Evolutionary conservation across 2,797 vertebrate genomes (phyloP).

Genomic region (Ceryle rudis): DNA sequence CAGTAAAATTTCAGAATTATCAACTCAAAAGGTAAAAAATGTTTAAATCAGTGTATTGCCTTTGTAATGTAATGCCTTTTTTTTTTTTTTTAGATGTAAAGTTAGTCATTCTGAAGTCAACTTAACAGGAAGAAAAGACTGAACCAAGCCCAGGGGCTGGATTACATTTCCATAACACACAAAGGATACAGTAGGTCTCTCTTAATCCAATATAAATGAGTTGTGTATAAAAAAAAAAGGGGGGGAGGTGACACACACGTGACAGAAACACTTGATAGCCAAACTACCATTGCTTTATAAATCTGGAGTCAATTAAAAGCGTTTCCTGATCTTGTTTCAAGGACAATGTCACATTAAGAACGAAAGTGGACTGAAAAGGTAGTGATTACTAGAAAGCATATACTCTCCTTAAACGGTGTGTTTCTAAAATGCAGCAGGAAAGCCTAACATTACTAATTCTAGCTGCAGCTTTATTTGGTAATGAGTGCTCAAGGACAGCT

Average conservation of each 20-base stretch:
- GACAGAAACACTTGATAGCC: neutral
- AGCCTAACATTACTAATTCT: neutral
- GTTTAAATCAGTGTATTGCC: neutral
- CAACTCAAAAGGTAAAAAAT: neutral
- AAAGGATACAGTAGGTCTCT: neutral
- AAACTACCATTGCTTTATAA: neutral
- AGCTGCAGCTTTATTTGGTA: neutral
- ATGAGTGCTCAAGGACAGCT: neutral
- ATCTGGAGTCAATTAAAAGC: neutral
- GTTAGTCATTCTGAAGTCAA: neutral
- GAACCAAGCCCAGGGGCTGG: neutral
- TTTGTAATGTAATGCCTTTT: neutral
- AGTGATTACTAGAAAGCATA: conserved; percentile 25
- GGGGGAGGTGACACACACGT: too few species aligned
- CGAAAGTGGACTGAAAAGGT: neutral
- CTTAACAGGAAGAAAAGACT: neutral
- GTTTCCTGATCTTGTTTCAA: neutral
- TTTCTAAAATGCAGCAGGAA: neutral
- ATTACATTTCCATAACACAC: neutral
- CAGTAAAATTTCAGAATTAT: neutral
- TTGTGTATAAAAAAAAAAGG: neutral
- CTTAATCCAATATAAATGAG: neutral
- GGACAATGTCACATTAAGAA: neutral
- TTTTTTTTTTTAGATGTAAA: neutral
- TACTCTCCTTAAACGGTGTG: neutral